Evolutionary conservation across 2,888 invertebrate species (phyloP), one percentile per base, ranked within the genome.

Genomic region (Leptogaster cylindrica): DNA sequence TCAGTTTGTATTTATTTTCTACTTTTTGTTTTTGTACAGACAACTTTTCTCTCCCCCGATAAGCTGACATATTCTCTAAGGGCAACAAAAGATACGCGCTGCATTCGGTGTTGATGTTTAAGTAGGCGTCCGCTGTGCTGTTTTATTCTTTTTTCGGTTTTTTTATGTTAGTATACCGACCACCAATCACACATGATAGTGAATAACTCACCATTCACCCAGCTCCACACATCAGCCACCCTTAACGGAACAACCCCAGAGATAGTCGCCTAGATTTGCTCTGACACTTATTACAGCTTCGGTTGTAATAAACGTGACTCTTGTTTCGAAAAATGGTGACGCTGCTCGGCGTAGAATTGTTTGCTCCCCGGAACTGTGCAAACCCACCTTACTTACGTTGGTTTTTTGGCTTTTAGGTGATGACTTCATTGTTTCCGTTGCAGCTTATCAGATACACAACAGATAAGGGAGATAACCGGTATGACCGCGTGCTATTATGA

Each of bases 371-470:
- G 55, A 20, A 36, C 10, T 36, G 55, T 39, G 55, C 23, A 16
- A 36, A 39, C 36, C 16, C 31, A 55, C 36, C 23, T 36, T 28
- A n/a, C n/a, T n/a, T n/a, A n/a, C n/a, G n/a, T n/a, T 33, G 3
- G 8, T 55, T 55, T 55, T 39, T 27, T n/a, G 23, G 27, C 27
- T 36, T 3, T 8, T 3, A 27, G 39, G 36, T 36, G 55, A 55
- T 55, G 55, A 55, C 36, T 55, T 55, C 55, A 55, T 55, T 55
- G 55, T 55, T 55, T 55, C 55, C 55, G 36, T 55, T 33, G 36
- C 36, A 25, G 23, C 20, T 36, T 55, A 55, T 55, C 55, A 55
- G 55, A 55, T 55, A n/a, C 39, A 12, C 14, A 25, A 23, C n/a
- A 23, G 39, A 55, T 41, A 41, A 41, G 41, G 14, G 36, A 20